Conservation (phyloP, 2,888 invertebrate species). For the Pogonocherus hispidulus region DNA sequence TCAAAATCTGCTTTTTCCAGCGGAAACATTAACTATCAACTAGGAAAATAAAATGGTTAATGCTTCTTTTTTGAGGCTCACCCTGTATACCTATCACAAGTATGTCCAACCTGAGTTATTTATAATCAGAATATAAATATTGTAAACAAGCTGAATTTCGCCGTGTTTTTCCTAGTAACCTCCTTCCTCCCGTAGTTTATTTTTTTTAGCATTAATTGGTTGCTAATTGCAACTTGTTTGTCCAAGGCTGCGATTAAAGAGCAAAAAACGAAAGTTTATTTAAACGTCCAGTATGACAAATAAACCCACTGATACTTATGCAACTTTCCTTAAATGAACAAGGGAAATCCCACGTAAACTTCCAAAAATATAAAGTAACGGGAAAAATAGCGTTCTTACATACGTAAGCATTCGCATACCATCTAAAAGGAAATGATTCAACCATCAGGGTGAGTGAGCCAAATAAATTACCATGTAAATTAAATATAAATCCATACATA, state of each 20-base stretch:
- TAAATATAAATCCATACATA: too few species aligned
- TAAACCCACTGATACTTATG: slow-evolving; percentile 12
- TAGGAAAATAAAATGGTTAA: too few species aligned
- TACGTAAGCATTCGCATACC: background rate
- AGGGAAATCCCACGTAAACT: slow-evolving; percentile 7
- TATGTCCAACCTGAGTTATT: too few species aligned
- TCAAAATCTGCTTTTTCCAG: too few species aligned
- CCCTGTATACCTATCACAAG: too few species aligned
- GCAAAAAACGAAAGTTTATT: slow-evolving; percentile 7
- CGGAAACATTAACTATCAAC: too few species aligned
- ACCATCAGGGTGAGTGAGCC: too few species aligned
- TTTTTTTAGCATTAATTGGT: background rate
- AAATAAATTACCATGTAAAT: too few species aligned
- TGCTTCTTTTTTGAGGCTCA: too few species aligned
- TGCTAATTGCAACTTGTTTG: slow-evolving; percentile 2
- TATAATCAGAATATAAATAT: too few species aligned
- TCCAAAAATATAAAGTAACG: background rate
- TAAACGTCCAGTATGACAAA: background rate
- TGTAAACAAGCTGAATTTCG: too few species aligned
- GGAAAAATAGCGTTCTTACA: background rate
- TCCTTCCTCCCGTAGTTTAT: background rate
- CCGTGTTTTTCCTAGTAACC: too few species aligned
- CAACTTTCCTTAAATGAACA: slow-evolving; percentile 14
- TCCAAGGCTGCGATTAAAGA: background rate
- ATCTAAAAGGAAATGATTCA: background rate